Evolutionary conservation across 2,113 vertebrate species (phyloP), one percentile per base, ranked within the genome.

Genomic region (Platichthys flesus): DNA sequence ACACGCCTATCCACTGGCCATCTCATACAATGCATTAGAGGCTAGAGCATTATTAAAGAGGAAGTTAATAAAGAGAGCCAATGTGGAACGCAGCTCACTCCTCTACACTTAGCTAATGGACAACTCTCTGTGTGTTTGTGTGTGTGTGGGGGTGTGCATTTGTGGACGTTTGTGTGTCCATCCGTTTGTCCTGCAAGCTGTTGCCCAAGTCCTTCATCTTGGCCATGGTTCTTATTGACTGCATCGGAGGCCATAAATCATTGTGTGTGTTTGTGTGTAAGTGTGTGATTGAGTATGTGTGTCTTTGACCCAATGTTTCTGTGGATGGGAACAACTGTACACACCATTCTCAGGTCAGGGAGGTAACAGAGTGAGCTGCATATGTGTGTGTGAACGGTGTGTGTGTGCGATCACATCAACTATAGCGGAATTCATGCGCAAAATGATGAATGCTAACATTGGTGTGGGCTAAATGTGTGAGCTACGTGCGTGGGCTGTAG

Each of bases 231-330:
- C 71, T 89, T 93, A 94, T 93, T 93, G 92, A 94, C 90, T 89
- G 83, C 79, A 91, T 88, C 67, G 66, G 82, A 79, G 87, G 85
- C 87, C 81, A 93, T 93, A 93, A 93, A 94, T 94, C 91, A 92
- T 56, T 79, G 76, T 71, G 78, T 81, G 20, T 73, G 54, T 69
- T 77, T 76, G 28, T 31, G 74, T 85, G 72, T 65, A 24, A 24
- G 64, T 31, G 57, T 74, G 23, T 23, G 23, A 23, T 23, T 23
- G 23, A 23, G 45, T 83, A 69, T 64, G 72, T 75, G 73, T 26
- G 23, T 23, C 8, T 57, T 2, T 47, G 56, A 47, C 47, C 16
- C 47, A 51, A 75, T 91, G 89, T 78, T 74, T 86, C 76, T 69
- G 67, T 83, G 67, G 83, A 89, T 85, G 78, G 66, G 69, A 80